Evolutionary conservation across 1,140 invertebrate genomes (phyloP).

Genomic region (Tetraneura akinire): DNA sequence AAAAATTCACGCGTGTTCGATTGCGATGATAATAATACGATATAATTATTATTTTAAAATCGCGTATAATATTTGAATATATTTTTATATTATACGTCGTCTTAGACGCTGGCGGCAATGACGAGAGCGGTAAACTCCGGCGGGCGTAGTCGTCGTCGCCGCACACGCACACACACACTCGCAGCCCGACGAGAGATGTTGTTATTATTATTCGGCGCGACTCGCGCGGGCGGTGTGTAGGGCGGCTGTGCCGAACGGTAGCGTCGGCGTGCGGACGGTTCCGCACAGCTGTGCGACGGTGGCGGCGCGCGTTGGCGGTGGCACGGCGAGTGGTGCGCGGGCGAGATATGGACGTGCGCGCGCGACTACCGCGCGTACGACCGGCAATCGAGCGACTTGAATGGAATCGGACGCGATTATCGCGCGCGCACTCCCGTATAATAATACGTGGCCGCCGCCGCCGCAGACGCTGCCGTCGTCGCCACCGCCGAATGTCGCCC

Average conservation of each 20-base stretch:
- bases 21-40: too few species aligned
- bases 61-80: too few species aligned
- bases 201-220: not conserved
- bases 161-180: not conserved
- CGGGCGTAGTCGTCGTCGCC: slow-evolving; percentile 2
- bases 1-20: not conserved
- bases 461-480: not conserved
- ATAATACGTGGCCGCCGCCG: not conserved
- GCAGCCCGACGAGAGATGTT: not conserved
- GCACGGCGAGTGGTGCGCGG: not conserved
- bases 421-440: not conserved
- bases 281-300: slow-evolving; percentile 1
- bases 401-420: slow-evolving; percentile 32
- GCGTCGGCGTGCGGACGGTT: too few species aligned
- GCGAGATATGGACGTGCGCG: slow-evolving; percentile 17
- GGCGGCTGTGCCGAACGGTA: not conserved
- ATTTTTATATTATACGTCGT: too few species aligned
- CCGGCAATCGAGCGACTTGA: slow-evolving; percentile 32
- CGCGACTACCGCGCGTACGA: slow-evolving; percentile 15
- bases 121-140: not conserved
- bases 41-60: too few species aligned
- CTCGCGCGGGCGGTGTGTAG: not conserved
- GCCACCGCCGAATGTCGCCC: not conserved
- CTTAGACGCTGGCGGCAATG: not conserved
- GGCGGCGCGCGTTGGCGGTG: not conserved